Evolutionary conservation across 1,140 invertebrate species (phyloP).

Genomic region (Kradibia gibbosae): DNA sequence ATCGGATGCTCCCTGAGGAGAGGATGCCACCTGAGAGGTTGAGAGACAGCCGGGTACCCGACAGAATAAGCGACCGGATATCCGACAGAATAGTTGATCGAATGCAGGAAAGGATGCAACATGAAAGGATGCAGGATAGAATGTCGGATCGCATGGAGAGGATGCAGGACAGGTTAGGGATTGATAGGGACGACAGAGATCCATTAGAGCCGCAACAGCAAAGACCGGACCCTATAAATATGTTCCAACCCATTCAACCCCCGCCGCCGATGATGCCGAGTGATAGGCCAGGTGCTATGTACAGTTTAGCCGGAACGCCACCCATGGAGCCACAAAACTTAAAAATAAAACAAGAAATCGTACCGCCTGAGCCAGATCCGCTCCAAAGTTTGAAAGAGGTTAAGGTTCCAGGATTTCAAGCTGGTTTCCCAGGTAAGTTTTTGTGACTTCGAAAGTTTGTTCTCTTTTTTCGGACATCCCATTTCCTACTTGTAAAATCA

Average conservation of each 20-base stretch:
- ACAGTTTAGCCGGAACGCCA: constrained; percentile 73
- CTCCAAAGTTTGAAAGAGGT: constrained; percentile 85
- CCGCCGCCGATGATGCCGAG: constrained; percentile 53
- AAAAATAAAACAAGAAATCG: constrained; percentile 85
- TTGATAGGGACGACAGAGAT: constrained; percentile 52
- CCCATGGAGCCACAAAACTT: constrained; percentile 81
- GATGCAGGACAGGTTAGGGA: constrained; percentile 49
- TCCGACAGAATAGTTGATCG: constrained; percentile 54
- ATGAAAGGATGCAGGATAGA: constrained; percentile 46
- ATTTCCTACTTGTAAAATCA: too few species aligned
- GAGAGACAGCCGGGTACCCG: constrained; percentile 14
- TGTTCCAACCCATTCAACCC: constrained; percentile 74
- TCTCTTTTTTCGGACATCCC: too few species aligned
- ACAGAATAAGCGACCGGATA: constrained; percentile 57
- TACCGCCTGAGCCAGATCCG: constrained; percentile 78
- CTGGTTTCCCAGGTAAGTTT: constrained; percentile 63
- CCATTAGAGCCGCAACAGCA: constrained; percentile 52
- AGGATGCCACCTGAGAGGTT: constrained; percentile 38
- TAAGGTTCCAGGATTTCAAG: constrained; percentile 83
- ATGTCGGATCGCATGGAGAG: constrained; percentile 41
- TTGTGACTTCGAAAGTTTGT: too few species aligned
- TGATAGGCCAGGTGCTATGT: constrained; percentile 58
- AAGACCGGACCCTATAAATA: constrained; percentile 64
- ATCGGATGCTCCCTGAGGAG: constrained; percentile 26
- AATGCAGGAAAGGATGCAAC: constrained; percentile 58